Percentiles rank a stretch among this genome's conserved stretches.
These are phyloP conservation scores for Acrobasis repandana DNA, from an alignment of 2,888 invertebrate species.

Conservation along the genomic window DNA sequence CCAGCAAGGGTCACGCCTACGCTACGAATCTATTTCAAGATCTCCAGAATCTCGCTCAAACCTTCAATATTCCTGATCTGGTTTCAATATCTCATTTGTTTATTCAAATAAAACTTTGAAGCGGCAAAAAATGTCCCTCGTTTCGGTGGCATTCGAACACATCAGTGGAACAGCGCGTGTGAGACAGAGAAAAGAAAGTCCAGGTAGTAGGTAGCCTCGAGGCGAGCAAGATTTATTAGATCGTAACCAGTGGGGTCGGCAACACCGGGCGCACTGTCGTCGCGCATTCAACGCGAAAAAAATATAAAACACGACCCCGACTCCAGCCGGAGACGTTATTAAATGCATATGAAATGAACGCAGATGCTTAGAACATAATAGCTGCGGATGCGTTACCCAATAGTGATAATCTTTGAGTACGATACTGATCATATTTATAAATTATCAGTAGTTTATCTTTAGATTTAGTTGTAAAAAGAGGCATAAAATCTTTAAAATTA, in stretches of 20 bases:
- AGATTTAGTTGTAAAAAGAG: neutral
- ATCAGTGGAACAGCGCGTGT: slow-evolving; percentile 54
- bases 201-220: slow-evolving; percentile 69
- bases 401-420: neutral
- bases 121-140: slow-evolving; percentile 51
- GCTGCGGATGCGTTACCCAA: neutral
- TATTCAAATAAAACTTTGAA: slow-evolving; percentile 32
- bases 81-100: slow-evolving; percentile 15
- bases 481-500: slow-evolving; percentile 7
- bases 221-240: slow-evolving; percentile 76
- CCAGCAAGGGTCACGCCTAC: neutral
- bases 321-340: slow-evolving; percentile 29
- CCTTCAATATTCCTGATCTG: slow-evolving; percentile 2
- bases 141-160: slow-evolving; percentile 54
- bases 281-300: slow-evolving; percentile 51
- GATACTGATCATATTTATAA: neutral
- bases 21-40: slow-evolving; percentile 2
- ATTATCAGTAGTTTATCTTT: neutral
- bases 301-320: slow-evolving; percentile 38
- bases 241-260: slow-evolving; percentile 76
- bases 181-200: slow-evolving; percentile 79
- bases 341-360: slow-evolving; percentile 13
- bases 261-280: slow-evolving; percentile 56
- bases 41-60: neutral
- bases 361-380: neutral